A percentile compares a stretch with the other conserved stretches of the same genome.
These are phyloP conservation scores for Paradisaea rubra DNA, from an alignment of 2,113 vertebrate genomes.

Conservation along the genomic window DNA sequence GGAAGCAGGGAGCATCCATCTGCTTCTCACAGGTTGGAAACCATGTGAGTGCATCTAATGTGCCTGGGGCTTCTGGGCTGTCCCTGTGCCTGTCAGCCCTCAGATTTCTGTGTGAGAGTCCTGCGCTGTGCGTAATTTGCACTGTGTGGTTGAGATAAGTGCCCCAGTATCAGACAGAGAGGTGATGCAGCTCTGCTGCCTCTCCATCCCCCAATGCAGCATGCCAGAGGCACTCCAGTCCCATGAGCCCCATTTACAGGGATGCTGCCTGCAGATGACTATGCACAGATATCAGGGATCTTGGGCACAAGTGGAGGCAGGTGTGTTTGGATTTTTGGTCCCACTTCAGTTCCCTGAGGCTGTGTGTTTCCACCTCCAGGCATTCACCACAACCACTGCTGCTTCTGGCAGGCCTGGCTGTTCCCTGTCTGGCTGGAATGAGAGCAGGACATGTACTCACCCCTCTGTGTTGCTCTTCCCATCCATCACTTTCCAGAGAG, in stretches of 20 bases:
- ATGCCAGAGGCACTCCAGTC: not conserved
- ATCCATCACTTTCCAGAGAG: not conserved
- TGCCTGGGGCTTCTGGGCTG: not conserved
- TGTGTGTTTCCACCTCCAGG: not conserved
- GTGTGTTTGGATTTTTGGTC: not conserved
- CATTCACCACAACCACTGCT: not conserved
- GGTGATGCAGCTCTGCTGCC: not conserved
- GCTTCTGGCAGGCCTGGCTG: not conserved
- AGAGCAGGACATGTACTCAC: not conserved
- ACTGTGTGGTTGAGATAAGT: not conserved
- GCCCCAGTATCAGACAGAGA: not conserved
- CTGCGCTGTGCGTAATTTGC: not conserved
- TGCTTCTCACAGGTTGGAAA: not conserved
- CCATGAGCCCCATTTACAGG: not conserved
- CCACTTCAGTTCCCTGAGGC: not conserved
- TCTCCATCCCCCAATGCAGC: rapidly evolving
- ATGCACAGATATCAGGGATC: not conserved
- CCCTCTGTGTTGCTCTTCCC: not conserved
- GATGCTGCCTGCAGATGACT: not conserved
- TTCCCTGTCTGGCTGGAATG: slow-evolving; percentile 1
- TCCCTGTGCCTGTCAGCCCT: not conserved
- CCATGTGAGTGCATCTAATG: rapidly evolving
- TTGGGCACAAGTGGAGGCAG: not conserved
- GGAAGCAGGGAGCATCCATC: not conserved
- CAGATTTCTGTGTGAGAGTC: not conserved